Base-by-base conservation (phyloP, 2,888 invertebrate genomes). In the Mimumesa dahlbomi region DNA sequence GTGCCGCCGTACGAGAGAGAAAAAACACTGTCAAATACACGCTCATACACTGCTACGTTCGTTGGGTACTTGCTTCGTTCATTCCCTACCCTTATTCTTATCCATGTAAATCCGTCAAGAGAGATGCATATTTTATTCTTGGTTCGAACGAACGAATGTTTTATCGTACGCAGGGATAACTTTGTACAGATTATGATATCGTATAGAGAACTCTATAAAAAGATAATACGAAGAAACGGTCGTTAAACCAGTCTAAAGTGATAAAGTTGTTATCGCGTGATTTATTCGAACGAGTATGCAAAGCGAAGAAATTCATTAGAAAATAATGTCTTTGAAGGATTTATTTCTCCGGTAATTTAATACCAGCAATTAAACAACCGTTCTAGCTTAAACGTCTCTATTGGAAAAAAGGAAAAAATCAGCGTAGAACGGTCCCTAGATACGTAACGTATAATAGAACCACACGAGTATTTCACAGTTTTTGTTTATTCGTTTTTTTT, bases 1-100 rank as follows among this genome's bases (percentile, higher is more conserved):
- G 84, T 87, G 86, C 83, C 84, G 85, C 85, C 81, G 82, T 85
- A 84, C 80, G 82, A 80, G 73, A 78, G 75, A 81, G 76, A 76
- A 79, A 76, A 83, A 87, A 86, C 87, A 88, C 86, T 88, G 88
- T 88, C 88, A 87, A 88, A 88, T 88, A 88, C 88, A 88, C 85
- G 88, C 88, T 88, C 88, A 87, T 88, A 88, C 87, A 88, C 88
- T 87, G 87, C 88, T 88, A 85, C 53, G 69, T 22, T 38, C 19
- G 48, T 42, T 73, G 36, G n/a, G 38, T 57, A 56, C 68, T 70
- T 70, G 61, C 66, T 52, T 58, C 13, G 3, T 18, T 52, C n/a
- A 16, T 7, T 34, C 57, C 48, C 13, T 3, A n/a, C n/a, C n/a
- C n/a, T n/a, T n/a, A n/a, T n/a, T n/a, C n/a, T n/a, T n/a, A n/a